These are phyloP conservation scores for Sminthurides bifidus DNA, from an alignment of 1,140 invertebrate genomes.

Conservation along the genomic window DNA sequence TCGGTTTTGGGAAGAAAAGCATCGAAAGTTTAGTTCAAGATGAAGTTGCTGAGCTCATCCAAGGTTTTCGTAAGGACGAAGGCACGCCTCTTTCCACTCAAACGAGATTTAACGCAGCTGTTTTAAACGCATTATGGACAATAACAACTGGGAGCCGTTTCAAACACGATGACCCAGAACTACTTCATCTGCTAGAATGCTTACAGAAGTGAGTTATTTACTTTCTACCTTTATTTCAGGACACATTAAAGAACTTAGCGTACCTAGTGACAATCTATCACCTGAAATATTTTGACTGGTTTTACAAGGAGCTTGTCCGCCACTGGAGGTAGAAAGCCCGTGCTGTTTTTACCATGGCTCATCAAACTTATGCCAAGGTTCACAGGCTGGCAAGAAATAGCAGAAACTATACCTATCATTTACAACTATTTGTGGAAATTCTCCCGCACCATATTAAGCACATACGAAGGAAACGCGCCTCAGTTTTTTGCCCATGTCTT, in stretches of 20 bases:
- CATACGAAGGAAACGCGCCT: conserved; percentile 2
- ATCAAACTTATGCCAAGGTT: conserved; percentile 3
- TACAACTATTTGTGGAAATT: conserved; percentile 5
- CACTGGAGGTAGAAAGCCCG: no score
- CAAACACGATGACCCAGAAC: conserved; percentile 6
- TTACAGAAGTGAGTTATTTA: no score
- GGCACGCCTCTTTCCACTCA: conserved; percentile 3
- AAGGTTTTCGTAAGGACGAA: conserved; percentile 1
- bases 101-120: conserved; percentile 1
- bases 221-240: no score
- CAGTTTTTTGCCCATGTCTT: conserved; percentile 14
- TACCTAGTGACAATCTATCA: no score
- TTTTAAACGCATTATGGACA: conserved; percentile 10
- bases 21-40: conserved; percentile 2
- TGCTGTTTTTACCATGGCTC: conserved; percentile 9
- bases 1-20: conserved; percentile 8
- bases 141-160: conserved; percentile 4
- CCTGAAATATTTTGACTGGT: no score
- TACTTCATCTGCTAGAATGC: no score
- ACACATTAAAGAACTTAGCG: no score
- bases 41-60: conserved; percentile 5
- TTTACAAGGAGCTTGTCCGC: no score
- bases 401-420: not conserved
- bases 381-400: conserved; percentile 7
- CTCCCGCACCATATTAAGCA: not conserved